Percentiles rank a stretch among this genome's conserved stretches.
Evolutionary conservation across 1,140 invertebrate species (phyloP).

Genomic region (Daktulosphaira vitifoliae): DNA sequence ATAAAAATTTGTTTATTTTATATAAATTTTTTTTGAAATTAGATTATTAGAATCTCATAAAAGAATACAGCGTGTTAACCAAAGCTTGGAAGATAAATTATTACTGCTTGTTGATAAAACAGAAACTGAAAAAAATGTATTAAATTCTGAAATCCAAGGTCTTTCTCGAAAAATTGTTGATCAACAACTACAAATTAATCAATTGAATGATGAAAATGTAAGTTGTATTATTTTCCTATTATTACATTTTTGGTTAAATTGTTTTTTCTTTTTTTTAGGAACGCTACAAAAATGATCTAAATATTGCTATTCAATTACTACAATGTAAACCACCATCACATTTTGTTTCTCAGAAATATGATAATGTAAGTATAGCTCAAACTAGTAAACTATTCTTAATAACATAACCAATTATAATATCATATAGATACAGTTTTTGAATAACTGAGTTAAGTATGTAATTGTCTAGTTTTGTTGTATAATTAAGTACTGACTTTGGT

Average conservation of each 20-base stretch:
- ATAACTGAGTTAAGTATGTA: too few relatives aligned
- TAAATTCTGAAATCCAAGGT: slow-evolving; percentile 78
- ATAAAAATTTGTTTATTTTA: too few relatives aligned
- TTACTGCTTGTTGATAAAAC: slow-evolving; percentile 86
- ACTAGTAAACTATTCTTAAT: background rate
- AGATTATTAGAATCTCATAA: slow-evolving; percentile 87
- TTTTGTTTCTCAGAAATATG: slow-evolving; percentile 86
- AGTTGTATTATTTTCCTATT: slow-evolving; percentile 42
- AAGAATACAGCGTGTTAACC: slow-evolving; percentile 88
- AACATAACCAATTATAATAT: background rate
- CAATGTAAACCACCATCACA: slow-evolving; percentile 93
- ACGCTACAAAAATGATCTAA: slow-evolving; percentile 88
- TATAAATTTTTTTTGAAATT: too few relatives aligned
- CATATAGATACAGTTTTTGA: too few relatives aligned
- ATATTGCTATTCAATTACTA: slow-evolving; percentile 83
- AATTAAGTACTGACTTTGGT: too few relatives aligned
- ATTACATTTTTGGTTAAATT: background rate
- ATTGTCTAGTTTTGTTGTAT: too few relatives aligned
- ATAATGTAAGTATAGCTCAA: slow-evolving; percentile 62
- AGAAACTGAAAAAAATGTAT: slow-evolving; percentile 77
- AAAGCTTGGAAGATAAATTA: slow-evolving; percentile 89
- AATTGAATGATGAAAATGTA: slow-evolving; percentile 87
- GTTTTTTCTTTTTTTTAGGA: slow-evolving; percentile 52
- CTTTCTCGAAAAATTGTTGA: slow-evolving; percentile 80
- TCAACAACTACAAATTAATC: slow-evolving; percentile 74